phyloP scores from a whole-genome alignment of 2,888 invertebrate species.

The Oligia latruncula region DNA sequence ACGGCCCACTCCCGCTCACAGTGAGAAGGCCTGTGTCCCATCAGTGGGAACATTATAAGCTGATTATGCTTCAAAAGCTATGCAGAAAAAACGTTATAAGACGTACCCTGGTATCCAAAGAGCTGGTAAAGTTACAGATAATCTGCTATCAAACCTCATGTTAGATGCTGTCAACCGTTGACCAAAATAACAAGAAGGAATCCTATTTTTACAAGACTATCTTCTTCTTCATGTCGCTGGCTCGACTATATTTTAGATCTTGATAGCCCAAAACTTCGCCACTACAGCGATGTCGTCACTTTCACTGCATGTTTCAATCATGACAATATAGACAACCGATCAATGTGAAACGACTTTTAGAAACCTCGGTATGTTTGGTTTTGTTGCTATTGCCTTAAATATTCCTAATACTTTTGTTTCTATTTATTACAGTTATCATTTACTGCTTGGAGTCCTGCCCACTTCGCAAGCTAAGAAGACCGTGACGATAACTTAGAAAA shows the following conservation, averaged over 20 bases:
- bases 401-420: not conserved
- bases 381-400: not conserved
- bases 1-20: not conserved
- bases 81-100: not conserved
- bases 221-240: not conserved
- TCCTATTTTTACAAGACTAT: not conserved
- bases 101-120: not conserved
- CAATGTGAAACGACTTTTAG: not conserved
- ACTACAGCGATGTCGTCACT: not conserved
- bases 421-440: slow-evolving; percentile 14
- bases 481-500: slow-evolving; percentile 47
- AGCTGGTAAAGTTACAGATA: not conserved
- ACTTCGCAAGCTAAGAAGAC: slow-evolving; percentile 29
- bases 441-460: slow-evolving; percentile 53
- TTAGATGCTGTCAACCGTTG: too few species aligned
- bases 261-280: not conserved
- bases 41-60: not conserved
- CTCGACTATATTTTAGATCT: not conserved
- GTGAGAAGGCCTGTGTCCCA: not conserved
- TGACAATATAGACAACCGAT: not conserved
- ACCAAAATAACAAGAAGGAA: not conserved
- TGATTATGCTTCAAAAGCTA: not conserved
- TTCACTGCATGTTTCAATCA: not conserved
- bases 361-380: not conserved
- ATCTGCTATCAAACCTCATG: not conserved